These are phyloP conservation scores for Chlorodrepanis virens DNA, from an alignment of 2,113 vertebrate species.

Conservation along the genomic window DNA sequence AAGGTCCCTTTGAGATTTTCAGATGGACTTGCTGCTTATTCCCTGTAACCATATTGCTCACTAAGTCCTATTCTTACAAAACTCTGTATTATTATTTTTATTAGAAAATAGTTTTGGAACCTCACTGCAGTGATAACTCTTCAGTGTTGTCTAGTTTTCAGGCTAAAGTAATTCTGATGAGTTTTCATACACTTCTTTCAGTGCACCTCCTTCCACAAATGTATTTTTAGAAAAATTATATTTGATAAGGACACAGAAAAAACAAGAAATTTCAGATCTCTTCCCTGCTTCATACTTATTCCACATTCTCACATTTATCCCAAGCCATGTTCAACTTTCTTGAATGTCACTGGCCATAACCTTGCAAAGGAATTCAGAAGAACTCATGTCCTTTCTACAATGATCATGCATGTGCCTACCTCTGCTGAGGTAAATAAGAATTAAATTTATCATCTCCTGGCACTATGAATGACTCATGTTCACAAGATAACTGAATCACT, in stretches of 20 bases:
- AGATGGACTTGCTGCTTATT: neutral
- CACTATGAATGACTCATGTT: neutral
- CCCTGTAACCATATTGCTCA: neutral
- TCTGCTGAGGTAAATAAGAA: slow-evolving; percentile 1
- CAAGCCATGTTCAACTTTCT: neutral
- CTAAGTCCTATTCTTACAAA: neutral
- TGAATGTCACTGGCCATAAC: neutral
- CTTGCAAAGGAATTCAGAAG: neutral
- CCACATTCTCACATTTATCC: neutral
- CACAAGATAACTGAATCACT: slow-evolving; percentile 50
- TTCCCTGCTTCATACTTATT: neutral
- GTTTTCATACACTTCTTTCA: neutral
- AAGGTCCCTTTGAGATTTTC: neutral
- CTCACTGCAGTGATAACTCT: neutral
- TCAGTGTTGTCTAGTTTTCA: neutral
- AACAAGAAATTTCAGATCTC: neutral
- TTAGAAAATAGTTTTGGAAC: neutral
- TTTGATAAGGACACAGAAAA: neutral
- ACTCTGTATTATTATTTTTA: neutral
- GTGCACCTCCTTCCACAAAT: neutral
- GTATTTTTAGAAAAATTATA: neutral
- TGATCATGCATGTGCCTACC: neutral
- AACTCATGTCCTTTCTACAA: neutral
- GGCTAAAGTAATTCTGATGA: neutral
- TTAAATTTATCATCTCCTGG: neutral